phyloP scores from a whole-genome alignment of 2,888 invertebrate genomes.

The Prosapia bicincta region DNA sequence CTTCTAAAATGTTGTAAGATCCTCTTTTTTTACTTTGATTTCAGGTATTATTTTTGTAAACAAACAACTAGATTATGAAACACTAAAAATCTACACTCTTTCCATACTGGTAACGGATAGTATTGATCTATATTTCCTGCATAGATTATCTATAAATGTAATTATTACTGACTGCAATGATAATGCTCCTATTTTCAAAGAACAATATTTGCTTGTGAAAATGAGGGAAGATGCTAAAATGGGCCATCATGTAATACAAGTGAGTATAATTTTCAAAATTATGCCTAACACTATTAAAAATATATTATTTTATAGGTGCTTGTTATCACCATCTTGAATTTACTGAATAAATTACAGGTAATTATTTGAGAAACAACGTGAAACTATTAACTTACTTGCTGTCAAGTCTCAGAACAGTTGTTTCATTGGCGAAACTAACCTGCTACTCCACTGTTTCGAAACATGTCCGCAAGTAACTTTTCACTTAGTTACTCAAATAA shows the following conservation, averaged over 20 bases:
- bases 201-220: background rate
- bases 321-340: no score
- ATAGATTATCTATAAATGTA: background rate
- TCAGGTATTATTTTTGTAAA: background rate
- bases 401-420: no score
- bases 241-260: background rate
- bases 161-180: conserved; percentile 12
- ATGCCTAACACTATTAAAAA: no score
- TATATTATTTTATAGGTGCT: no score
- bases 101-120: conserved; percentile 3
- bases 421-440: no score
- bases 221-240: conserved; percentile 7
- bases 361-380: no score
- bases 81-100: background rate
- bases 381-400: no score
- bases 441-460: no score
- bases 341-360: no score
- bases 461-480: no score
- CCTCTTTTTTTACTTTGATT: background rate
- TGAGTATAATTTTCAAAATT: background rate
- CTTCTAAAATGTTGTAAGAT: no score
- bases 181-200: conserved; percentile 12
- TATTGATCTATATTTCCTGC: background rate
- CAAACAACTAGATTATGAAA: conserved; percentile 14
- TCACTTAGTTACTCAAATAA: no score